Evolutionary conservation across 1,140 invertebrate species (phyloP).

Genomic region (Dendrolimus kikuchii): DNA sequence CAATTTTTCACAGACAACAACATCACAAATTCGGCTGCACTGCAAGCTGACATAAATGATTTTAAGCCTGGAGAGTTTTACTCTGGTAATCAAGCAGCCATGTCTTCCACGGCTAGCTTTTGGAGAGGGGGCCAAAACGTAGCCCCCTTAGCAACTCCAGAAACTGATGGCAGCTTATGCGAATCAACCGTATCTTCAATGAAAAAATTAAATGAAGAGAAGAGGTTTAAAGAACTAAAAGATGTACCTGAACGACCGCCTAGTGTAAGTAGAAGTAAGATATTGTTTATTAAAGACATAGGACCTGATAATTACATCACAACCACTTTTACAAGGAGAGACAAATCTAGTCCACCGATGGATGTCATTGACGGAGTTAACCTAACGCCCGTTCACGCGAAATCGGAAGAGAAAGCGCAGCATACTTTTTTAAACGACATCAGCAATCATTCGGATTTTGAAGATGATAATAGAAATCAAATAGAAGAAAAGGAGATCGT

Average conservation of each 20-base stretch:
- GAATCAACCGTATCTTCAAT: constrained; percentile 67
- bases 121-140: constrained; percentile 51
- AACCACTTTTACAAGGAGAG: constrained; percentile 74
- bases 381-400: constrained; percentile 56
- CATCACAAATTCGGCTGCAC: constrained; percentile 50
- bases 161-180: constrained; percentile 74
- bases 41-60: constrained; percentile 55
- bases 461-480: constrained; percentile 70
- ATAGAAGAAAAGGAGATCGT: constrained; percentile 70
- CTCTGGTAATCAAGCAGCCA: constrained; percentile 45
- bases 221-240: constrained; percentile 48
- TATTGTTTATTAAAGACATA: constrained; percentile 75
- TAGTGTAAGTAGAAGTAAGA: constrained; percentile 71
- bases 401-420: constrained; percentile 65
- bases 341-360: constrained; percentile 31
- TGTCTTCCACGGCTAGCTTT: constrained; percentile 53
- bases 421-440: constrained; percentile 67
- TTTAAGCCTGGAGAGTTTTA: constrained; percentile 69
- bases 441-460: constrained; percentile 64
- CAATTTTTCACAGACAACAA: constrained; percentile 68
- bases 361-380: constrained; percentile 41
- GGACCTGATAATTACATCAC: constrained; percentile 79
- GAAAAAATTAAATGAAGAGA: constrained; percentile 63
- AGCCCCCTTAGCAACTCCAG: constrained; percentile 75
- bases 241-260: constrained; percentile 61